Evolutionary conservation across 1,140 invertebrate genomes (phyloP), one percentile per base, ranked within the genome.

Genomic region (Drosophila orosa): DNA sequence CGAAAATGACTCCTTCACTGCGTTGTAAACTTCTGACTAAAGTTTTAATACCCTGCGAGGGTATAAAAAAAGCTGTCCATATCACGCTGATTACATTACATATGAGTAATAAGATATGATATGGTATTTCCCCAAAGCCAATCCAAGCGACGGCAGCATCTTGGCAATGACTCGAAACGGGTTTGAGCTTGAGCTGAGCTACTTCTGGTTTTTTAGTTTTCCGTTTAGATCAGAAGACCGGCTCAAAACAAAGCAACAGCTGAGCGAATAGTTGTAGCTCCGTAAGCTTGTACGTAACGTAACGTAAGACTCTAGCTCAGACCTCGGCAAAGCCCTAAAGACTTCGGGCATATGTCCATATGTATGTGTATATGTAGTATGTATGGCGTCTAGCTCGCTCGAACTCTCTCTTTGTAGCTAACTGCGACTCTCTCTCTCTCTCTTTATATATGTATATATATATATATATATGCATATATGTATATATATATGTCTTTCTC

Each of bases 101-200:
- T 65, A 79, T 84, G 80, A 84, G 76, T 79, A 84, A 84, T 84
- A 39, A 65, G 54, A 19, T 27, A 22, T 67, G 59, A 74, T 33
- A 31, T 59, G 37, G 67, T 73, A 60, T 61, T 72, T 73, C 55
- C 45, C 69, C 65, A 50, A 59, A 37, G 65, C 19, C 19, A 35
- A 19, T 12, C 48, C 13, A 35, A 58, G 48, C 68, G 12, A 25
- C 52, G 7, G 33, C 42, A 45, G 45, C 47, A 45, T 40, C 44
- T 35, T 31, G 66, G 56, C 39, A 19, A 25, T 29, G 39, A 27
- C 42, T 55, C 22, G 13, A 79, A 83, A 81, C 79, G 48, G 61
- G 79, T 81, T 81, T 68, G 27, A 15, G 15, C 25, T 50, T 37
- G 24, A 31, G 54, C 33, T 71, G 19, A 31, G 66, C 22, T 71